Evolutionary conservation across 1,140 invertebrate species (phyloP).

Genomic region (Calephelis virginiensis): DNA sequence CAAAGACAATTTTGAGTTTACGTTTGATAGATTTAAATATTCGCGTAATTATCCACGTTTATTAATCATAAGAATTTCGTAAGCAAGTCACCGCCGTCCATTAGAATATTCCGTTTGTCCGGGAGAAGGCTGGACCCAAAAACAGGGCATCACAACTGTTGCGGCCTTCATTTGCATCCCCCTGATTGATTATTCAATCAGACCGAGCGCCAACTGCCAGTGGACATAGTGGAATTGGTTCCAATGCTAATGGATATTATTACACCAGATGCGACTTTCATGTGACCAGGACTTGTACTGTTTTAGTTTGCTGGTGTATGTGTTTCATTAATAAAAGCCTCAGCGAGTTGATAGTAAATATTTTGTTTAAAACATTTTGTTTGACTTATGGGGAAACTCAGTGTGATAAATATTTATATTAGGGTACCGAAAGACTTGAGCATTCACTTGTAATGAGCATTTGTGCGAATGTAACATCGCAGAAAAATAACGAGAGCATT

Average conservation of each 20-base stretch:
- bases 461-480: too few species aligned
- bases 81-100: neutral
- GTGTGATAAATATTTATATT: too few species aligned
- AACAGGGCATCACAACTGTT: constrained; percentile 58
- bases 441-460: too few species aligned
- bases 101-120: constrained; percentile 42
- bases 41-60: neutral
- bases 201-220: constrained; percentile 38
- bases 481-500: too few species aligned
- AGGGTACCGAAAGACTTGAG: too few species aligned
- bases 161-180: constrained; percentile 64
- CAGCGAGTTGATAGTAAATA: too few species aligned
- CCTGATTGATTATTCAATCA: constrained; percentile 73
- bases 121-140: constrained; percentile 37
- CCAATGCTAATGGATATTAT: constrained; percentile 64
- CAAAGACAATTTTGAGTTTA: too few species aligned
- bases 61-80: constrained; percentile 13
- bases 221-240: constrained; percentile 57
- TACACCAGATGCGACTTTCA: constrained; percentile 28
- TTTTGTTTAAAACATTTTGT: too few species aligned
- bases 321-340: too few species aligned
- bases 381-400: too few species aligned
- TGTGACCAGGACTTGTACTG: too few species aligned
- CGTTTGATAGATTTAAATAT: neutral
- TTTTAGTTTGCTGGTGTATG: too few species aligned